phyloP scores from a whole-genome alignment of 2,113 vertebrate genomes.

The Stictonetta naevosa region DNA sequence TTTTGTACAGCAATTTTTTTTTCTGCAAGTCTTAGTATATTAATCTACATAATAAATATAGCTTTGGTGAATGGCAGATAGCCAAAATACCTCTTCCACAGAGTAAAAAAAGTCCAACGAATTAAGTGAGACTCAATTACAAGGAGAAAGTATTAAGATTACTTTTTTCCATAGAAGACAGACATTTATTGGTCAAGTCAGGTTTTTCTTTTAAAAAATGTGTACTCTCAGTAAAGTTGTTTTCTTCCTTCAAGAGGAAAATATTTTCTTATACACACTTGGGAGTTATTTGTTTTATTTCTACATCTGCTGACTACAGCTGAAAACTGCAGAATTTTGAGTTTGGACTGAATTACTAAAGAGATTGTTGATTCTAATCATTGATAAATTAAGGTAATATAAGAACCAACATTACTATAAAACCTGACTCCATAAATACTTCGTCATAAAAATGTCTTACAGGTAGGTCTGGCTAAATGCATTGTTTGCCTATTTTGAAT shows the following conservation, averaged over 20 bases:
- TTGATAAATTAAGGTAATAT: neutral
- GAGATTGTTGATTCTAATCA: neutral
- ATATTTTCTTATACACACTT: neutral
- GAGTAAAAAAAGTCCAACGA: neutral
- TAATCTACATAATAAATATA: neutral
- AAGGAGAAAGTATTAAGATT: neutral
- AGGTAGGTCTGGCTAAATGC: neutral
- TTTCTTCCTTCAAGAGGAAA: neutral
- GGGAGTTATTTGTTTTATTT: neutral
- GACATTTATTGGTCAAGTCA: too few relatives aligned
- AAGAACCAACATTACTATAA: neutral
- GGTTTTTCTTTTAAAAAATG: neutral
- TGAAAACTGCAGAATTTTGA: neutral
- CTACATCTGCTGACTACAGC: neutral
- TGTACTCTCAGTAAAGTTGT: neutral
- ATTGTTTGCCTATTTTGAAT: neutral
- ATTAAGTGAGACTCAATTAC: neutral
- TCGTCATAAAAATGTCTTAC: neutral
- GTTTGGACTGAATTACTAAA: neutral
- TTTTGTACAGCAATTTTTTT: neutral
- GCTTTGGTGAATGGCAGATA: neutral
- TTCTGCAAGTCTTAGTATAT: neutral
- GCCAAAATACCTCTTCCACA: neutral
- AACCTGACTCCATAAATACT: neutral
- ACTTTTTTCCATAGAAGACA: neutral